Percentiles rank a stretch among this genome's conserved stretches.
These are phyloP conservation scores for Boloria euphrosyne DNA, from an alignment of 2,888 invertebrate genomes.

Conservation along the genomic window DNA sequence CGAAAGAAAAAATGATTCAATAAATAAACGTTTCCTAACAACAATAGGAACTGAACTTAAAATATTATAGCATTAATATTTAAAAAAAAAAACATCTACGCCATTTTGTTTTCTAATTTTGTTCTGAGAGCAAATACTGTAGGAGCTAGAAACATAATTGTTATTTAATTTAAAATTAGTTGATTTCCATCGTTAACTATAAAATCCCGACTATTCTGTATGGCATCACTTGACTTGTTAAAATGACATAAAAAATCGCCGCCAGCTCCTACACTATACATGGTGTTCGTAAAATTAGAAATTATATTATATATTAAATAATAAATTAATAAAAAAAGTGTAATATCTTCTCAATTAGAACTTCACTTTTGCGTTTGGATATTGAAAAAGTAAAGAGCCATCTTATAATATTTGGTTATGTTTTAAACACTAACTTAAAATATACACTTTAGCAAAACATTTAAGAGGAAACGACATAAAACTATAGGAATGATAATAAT, in stretches of 20 bases:
- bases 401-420: conserved; percentile 36
- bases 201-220: too few species aligned
- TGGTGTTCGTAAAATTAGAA: too few species aligned
- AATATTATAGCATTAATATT: conserved; percentile 1
- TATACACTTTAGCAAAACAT: conserved; percentile 41
- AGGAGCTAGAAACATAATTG: too few species aligned
- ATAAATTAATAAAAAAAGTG: neutral
- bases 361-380: conserved; percentile 1
- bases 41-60: conserved; percentile 14
- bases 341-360: conserved; percentile 18
- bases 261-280: too few species aligned
- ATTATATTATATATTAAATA: too few species aligned
- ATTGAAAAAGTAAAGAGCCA: conserved; percentile 20
- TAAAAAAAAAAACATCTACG: neutral
- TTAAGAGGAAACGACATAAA: conserved; percentile 50
- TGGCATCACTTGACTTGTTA: too few species aligned
- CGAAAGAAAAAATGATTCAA: neutral
- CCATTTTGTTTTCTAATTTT: neutral
- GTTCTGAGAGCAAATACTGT: neutral
- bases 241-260: too few species aligned
- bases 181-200: too few species aligned
- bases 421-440: conserved; percentile 32
- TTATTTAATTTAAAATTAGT: too few species aligned
- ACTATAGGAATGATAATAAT: conserved; percentile 64
- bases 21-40: conserved; percentile 1